Evolutionary conservation across 2,113 vertebrate species (phyloP).

Genomic region (Gallinago paraguaiae): DNA sequence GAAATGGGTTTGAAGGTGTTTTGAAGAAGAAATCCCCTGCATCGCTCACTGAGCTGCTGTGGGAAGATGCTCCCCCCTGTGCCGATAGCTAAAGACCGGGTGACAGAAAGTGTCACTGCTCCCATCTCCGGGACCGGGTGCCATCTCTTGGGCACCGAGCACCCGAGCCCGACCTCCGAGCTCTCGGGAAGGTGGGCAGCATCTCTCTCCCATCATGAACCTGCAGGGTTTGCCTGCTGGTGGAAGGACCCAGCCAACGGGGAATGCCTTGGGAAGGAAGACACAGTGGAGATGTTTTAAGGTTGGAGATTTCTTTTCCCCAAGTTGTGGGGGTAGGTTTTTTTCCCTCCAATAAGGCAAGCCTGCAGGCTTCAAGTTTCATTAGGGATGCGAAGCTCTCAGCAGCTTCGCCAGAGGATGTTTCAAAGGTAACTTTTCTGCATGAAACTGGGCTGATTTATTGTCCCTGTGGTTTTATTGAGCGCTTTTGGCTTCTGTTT

Average conservation of each 20-base stretch:
- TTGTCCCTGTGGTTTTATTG: conserved; percentile 50
- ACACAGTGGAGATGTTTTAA: background rate
- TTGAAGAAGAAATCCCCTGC: background rate
- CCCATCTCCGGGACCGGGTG: background rate
- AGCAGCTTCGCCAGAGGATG: conserved; percentile 26
- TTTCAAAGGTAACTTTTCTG: conserved; percentile 51
- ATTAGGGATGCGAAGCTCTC: conserved; percentile 11
- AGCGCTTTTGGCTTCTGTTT: conserved; percentile 52
- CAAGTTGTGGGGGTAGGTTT: rapidly evolving
- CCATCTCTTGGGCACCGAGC: background rate
- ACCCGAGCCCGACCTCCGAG: background rate
- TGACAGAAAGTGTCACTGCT: background rate
- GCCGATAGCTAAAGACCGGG: background rate
- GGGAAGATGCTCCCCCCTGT: background rate
- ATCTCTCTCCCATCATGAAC: background rate
- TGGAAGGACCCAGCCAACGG: background rate
- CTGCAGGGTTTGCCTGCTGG: background rate
- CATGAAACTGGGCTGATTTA: conserved; percentile 39
- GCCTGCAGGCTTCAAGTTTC: background rate
- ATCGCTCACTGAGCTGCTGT: background rate
- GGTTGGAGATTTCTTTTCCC: rapidly evolving
- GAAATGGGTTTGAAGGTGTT: background rate
- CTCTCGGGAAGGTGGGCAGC: background rate
- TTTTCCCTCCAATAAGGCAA: background rate
- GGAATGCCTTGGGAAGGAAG: background rate